These are phyloP conservation scores for Melanostigma gelatinosum DNA, from an alignment of 2,113 vertebrate species.

Conservation along the genomic window DNA sequence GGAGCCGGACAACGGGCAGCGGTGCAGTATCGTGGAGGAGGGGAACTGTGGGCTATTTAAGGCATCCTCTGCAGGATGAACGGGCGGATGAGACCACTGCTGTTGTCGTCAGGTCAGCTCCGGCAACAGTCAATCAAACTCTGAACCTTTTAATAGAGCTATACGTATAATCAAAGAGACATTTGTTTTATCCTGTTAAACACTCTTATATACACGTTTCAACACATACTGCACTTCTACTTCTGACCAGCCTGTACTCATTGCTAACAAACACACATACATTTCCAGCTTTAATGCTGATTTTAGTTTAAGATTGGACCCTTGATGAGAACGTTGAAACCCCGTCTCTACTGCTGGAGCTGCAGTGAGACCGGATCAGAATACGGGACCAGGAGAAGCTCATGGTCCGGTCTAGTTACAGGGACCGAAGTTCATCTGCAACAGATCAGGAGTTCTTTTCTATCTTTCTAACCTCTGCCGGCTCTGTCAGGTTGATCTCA, in stretches of 20 bases:
- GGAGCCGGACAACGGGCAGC: constrained; percentile 6
- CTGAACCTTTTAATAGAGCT: constrained; percentile 60
- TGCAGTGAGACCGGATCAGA: not conserved
- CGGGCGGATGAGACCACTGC: constrained; percentile 14
- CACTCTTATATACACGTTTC: constrained; percentile 72
- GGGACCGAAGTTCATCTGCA: constrained; percentile 4
- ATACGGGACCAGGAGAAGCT: not conserved
- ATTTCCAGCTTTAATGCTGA: constrained; percentile 29
- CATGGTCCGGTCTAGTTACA: not conserved
- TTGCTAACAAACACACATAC: constrained; percentile 29
- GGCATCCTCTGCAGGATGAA: constrained; percentile 59
- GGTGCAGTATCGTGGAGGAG: not conserved
- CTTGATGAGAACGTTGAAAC: not conserved
- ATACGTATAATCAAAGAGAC: constrained; percentile 63
- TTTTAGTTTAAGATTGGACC: constrained; percentile 22
- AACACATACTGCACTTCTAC: constrained; percentile 49
- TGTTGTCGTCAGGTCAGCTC: constrained; percentile 47
- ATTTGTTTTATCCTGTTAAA: constrained; percentile 52
- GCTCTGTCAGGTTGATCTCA: constrained; percentile 10
- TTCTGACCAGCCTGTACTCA: constrained; percentile 37
- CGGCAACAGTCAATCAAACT: constrained; percentile 42
- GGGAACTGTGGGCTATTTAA: constrained; percentile 42
- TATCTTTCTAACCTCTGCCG: constrained; percentile 30
- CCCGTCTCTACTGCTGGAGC: not conserved
- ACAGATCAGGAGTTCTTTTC: constrained; percentile 2